Percentiles rank a stretch among this genome's conserved stretches.
phyloP scores from a whole-genome alignment of 2,888 invertebrate species.

The Ophion slaviceki region DNA sequence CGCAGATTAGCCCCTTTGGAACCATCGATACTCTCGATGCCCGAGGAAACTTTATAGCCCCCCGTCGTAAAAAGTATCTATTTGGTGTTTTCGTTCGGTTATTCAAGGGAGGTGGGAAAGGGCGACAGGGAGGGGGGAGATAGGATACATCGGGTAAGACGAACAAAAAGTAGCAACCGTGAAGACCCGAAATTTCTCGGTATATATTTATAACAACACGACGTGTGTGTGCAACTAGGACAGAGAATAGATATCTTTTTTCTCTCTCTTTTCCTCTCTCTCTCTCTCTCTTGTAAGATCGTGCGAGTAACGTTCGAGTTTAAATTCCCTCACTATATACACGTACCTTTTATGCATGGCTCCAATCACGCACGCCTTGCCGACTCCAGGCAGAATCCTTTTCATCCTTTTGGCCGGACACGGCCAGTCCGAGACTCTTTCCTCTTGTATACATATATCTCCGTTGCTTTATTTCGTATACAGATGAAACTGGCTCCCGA shows the following conservation, averaged over 20 bases:
- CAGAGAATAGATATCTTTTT: neutral
- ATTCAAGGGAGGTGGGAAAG: conserved; percentile 9
- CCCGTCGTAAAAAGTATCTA: conserved; percentile 80
- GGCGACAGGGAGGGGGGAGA: neutral
- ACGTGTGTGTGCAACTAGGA: conserved; percentile 33
- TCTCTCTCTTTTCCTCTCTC: neutral
- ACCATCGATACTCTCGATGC: conserved; percentile 79
- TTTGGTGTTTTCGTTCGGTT: conserved; percentile 76
- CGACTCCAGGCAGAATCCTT: conserved; percentile 60
- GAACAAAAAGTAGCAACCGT: conserved; percentile 74
- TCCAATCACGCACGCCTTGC: conserved; percentile 62
- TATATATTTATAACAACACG: conserved; percentile 54
- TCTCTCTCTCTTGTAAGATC: neutral
- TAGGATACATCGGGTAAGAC: conserved; percentile 68
- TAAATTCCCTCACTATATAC: conserved; percentile 26
- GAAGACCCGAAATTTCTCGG: conserved; percentile 72
- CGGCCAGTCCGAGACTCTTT: conserved; percentile 53
- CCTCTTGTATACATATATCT: conserved; percentile 20
- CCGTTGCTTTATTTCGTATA: conserved; percentile 1
- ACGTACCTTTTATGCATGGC: conserved; percentile 45
- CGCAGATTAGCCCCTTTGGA: conserved; percentile 82
- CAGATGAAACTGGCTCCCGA: neutral
- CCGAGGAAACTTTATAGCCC: conserved; percentile 77
- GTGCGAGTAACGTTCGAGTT: conserved; percentile 25
- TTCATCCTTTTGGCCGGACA: conserved; percentile 51